A percentile compares a stretch with the other conserved stretches of the same genome.
Evolutionary conservation across 2,888 invertebrate species (phyloP).

Genomic region (Parelbella ahira): DNA sequence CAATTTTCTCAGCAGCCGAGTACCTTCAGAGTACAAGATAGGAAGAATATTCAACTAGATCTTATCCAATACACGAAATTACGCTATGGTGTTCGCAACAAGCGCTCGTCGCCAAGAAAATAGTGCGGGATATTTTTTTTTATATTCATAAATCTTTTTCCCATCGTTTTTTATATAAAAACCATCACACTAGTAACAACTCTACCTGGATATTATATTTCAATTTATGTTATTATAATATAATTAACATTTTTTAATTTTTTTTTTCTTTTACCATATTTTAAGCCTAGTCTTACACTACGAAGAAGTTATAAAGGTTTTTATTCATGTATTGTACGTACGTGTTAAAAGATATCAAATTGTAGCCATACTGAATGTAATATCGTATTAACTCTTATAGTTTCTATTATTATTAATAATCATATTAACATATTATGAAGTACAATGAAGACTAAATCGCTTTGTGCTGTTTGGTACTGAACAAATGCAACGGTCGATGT

Average conservation of each 20-base stretch:
- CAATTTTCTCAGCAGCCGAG: constrained; percentile 53
- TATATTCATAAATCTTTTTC: constrained; percentile 47
- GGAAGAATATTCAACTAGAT: too few species aligned
- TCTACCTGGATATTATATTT: constrained; percentile 73
- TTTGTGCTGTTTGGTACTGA: constrained; percentile 72
- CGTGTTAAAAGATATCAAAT: constrained; percentile 40
- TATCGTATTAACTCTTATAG: constrained; percentile 43
- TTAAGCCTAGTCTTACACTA: constrained; percentile 74
- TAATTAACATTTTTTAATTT: constrained; percentile 65
- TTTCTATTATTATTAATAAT: constrained; percentile 49
- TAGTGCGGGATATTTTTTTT: constrained; percentile 45
- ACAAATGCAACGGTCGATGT: constrained; percentile 74
- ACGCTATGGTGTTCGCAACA: constrained; percentile 50
- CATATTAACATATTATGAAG: too few species aligned
- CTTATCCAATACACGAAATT: constrained; percentile 36
- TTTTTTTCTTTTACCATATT: constrained; percentile 61
- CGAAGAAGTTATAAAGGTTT: constrained; percentile 69
- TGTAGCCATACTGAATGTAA: constrained; percentile 37
- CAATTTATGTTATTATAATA: constrained; percentile 53
- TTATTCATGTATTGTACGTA: constrained; percentile 26
- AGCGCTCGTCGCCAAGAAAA: constrained; percentile 44
- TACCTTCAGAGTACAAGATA: too few species aligned
- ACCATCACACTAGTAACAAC: constrained; percentile 78
- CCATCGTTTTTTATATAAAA: constrained; percentile 68
- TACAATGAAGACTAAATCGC: constrained; percentile 61